Evolutionary conservation across 2,113 vertebrate species (phyloP), one percentile per base, ranked within the genome.

Genomic region (Eclectus roratus): DNA sequence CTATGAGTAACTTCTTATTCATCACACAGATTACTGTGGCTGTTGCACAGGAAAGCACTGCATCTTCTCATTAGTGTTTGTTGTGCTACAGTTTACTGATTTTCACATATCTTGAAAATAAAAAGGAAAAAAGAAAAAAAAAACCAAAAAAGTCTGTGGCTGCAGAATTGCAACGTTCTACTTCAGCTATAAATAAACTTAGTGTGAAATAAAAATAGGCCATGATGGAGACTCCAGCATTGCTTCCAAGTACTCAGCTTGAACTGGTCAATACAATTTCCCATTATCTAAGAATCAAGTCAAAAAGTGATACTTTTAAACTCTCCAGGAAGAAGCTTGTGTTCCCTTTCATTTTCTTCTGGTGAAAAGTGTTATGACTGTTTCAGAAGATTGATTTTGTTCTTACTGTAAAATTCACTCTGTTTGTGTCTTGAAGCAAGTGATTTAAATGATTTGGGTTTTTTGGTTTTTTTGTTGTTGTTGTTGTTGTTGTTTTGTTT

Each of bases 101-200:
- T 66, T 52, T 47, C 47, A 20, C 0, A 1, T 39, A 33, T 49
- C n/a, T 33, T 31, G 31, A 13, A 7, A 43, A 46, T 68, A 60
- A 23, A n/a, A 56, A 55, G 20, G 12, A 56, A 31, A 20, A 13
- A 56, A 13, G 11, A 33, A 56, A 56, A 13, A 33, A 7, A 23
- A n/a, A 8, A 21, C 31, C 24, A 23, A 7, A 46, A 71, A 65
- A 5, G 17, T 13, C 25, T 46, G 16, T 8, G 60, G 29, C 11
- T 33, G 21, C 71, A 80, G 35, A 65, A 52, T 6, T 69, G 11
- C 21, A 93, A 79, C 28, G 27, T 55, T 17, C 17, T 31, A 21
- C 9, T 72, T 28, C 66, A 72, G 79, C 46, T 88, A 69, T 60
- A 89, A 93, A 91, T 61, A 69, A 91, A 93, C 5, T 41, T 29